Evolutionary conservation across 2,888 invertebrate genomes (phyloP), one percentile per base, ranked within the genome.

Genomic region (Andrena fulva): DNA sequence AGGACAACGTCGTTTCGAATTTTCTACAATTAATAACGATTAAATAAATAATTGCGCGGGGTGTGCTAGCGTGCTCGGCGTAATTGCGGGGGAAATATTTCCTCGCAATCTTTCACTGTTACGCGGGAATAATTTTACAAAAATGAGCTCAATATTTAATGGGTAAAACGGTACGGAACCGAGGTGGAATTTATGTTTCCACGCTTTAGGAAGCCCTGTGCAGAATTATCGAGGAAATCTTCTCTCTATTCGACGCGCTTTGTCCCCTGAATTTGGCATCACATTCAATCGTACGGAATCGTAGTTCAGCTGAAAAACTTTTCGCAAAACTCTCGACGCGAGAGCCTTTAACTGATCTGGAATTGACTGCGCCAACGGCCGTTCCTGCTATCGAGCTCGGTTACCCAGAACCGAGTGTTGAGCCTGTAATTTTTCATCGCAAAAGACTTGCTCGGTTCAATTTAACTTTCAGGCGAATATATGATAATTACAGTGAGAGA

Each of bases 161-260:
- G 67, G 56, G 56, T 72, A 59, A 80, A 79, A 8, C 62, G 48
- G 50, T n/a, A 67, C n/a, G 67, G 63, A 67, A 68, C 48, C 50
- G 67, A 72, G 56, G 20, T 27, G 29, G 72, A 80, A 80, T 80
- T 80, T 80, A 80, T 68, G 72, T 59, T 80, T 63, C 50, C 68
- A 63, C 63, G 72, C 70, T 79, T 80, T 79, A 66, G 80, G 79
- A 79, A 80, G 68, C 68, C 72, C 79, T 7, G 33, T 29, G 35
- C 33, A 27, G 56, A 79, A 79, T 80, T 72, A 79, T 79, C 71
- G 80, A 79, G 79, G 20, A 79, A 79, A 80, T 72, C 79, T 80
- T 72, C 62, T 54, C 35, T 35, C 50, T 24, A 42, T 72, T 63
- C 72, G 50, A 31, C 50, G 33, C 71, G 62, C 24, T 68, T 79